Percentiles rank a stretch among this genome's conserved stretches.
Conservation (phyloP, 2,113 vertebrate species). For the Camarhynchus parvulus region DNA sequence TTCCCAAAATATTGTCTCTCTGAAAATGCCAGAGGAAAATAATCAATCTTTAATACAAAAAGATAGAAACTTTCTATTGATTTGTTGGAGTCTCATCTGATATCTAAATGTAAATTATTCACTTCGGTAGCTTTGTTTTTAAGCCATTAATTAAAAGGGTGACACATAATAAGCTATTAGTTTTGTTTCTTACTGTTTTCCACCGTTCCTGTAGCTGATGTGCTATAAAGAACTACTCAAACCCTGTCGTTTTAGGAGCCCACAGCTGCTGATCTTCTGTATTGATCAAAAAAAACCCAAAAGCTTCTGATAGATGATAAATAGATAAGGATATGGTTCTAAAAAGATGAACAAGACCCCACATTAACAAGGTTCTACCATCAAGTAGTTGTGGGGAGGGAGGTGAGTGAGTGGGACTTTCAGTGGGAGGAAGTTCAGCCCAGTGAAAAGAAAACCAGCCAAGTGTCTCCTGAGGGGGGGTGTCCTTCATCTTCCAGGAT, state of each 20-base stretch:
- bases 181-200: neutral
- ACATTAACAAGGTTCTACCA: neutral
- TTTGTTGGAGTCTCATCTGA: neutral
- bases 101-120: neutral
- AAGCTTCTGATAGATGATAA: neutral
- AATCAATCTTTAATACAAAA: conserved; percentile 2
- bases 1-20: neutral
- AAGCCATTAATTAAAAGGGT: conserved; percentile 6
- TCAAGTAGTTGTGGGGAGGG: neutral
- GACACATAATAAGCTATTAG: neutral
- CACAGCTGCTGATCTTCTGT: neutral
- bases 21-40: neutral
- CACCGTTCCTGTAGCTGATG: neutral
- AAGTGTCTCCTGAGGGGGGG: neutral
- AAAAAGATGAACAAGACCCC: neutral
- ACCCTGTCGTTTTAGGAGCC: neutral
- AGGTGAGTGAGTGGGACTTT: neutral
- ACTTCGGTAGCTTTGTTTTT: neutral
- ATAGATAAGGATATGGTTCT: neutral
- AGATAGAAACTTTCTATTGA: neutral
- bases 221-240: neutral
- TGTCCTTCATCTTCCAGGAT: neutral
- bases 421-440: neutral
- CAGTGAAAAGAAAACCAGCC: neutral
- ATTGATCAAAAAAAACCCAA: neutral